A percentile compares a stretch with the other conserved stretches of the same genome.
phyloP scores from a whole-genome alignment of 2,113 vertebrate species.

The Cranoglanis bouderius region DNA sequence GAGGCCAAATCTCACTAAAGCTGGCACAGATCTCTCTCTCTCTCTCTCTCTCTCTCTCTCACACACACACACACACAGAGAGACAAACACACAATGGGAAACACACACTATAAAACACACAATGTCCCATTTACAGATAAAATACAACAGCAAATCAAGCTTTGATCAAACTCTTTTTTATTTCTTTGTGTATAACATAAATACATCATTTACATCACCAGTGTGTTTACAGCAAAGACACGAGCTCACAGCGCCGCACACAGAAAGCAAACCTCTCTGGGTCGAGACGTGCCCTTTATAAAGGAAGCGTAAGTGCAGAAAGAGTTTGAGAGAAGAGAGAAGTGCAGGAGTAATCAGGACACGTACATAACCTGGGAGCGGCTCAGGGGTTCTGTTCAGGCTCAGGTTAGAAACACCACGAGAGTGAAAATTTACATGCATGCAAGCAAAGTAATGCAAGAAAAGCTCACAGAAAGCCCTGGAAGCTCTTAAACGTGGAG shows the following conservation, averaged over 20 bases:
- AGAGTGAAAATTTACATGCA: neutral
- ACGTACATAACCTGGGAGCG: neutral
- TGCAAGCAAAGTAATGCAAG: neutral
- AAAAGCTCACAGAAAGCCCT: neutral
- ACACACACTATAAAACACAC: neutral
- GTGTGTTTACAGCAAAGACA: neutral
- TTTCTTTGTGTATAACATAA: conserved; percentile 25
- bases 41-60: neutral
- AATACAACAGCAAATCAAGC: neutral
- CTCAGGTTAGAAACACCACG: neutral
- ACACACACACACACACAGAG: neutral
- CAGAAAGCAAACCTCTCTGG: neutral
- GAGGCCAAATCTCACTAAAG: conserved; percentile 12
- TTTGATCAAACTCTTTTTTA: neutral
- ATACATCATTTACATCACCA: neutral
- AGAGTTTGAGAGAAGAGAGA: neutral
- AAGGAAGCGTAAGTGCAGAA: neutral
- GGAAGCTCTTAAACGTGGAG: neutral
- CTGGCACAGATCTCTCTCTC: conserved; percentile 17
- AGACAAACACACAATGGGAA: neutral
- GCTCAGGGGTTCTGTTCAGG: neutral
- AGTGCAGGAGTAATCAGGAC: neutral
- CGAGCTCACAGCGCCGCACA: neutral
- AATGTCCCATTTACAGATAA: neutral
- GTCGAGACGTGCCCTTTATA: neutral